Base-by-base conservation (phyloP, 2,113 vertebrate genomes). In the Semicossyphus pulcher region DNA sequence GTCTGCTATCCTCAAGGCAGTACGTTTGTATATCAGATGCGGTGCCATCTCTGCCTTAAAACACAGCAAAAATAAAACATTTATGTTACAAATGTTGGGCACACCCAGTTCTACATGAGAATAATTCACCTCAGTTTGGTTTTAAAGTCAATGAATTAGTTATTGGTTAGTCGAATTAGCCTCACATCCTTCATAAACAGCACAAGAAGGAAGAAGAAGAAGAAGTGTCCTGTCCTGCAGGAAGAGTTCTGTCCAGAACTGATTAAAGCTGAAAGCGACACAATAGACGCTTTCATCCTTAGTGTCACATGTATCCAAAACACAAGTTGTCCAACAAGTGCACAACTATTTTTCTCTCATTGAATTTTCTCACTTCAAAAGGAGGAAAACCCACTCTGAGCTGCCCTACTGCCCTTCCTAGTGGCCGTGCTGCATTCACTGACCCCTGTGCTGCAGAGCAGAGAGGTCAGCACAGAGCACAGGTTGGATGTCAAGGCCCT, bases 271-370 rank as follows among this genome's bases (percentile, higher is more conserved):
- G 21, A 49, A 70, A 65, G 34, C 1, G 3, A 88, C 72, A 91
- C 91, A 94, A 93, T 88, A 39, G 86, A 72, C 61, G 83, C 78
- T 88, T 89, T 90, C 61, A 79, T 78, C 78, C 83, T 88, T 86
- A 84, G 81, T 82, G 84, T 80, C 88, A 56, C 72, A 91, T 85
- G 81, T 42, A 74, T 89, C 65, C 76, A 64, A 81, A 59, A 75
- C 80, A 87, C 71, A 77, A 81, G 67, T 64, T 59, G 79, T 82
- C 41, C 73, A 62, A 89, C 81, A 59, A 91, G 75, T 83, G 90
- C 88, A 86, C 72, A 72, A 66, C 51, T 78, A 56, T 89, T 92
- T 95, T 94, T 95, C 93, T 94, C 70, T 88, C 81, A 93, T 94
- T 95, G 94, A 95, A 66, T 88, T 79, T 4, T 61, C 23, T 37